Conservation (phyloP, 2,113 vertebrate species). For the Syngnathoides biaculeatus region DNA sequence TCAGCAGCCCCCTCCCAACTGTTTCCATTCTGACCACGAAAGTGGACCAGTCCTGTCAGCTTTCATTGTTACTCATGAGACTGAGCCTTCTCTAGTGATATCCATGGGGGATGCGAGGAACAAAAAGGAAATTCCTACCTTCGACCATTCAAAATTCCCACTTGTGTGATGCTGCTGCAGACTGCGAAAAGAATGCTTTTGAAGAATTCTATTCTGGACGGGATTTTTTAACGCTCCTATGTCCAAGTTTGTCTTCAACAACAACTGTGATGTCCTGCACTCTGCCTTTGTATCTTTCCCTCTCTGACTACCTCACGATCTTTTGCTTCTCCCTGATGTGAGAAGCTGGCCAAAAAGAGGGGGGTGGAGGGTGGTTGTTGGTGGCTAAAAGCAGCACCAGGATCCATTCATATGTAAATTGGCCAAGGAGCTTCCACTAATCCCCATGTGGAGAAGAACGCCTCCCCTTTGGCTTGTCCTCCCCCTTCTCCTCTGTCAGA, state of each 20-base stretch:
- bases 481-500: conserved; percentile 29
- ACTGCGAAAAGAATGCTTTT: background rate
- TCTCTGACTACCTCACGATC: conserved; percentile 36
- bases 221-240: conserved; percentile 3
- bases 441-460: conserved; percentile 55
- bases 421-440: conserved; percentile 71
- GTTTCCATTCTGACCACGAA: conserved; percentile 30
- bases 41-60: conserved; percentile 53
- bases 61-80: conserved; percentile 58
- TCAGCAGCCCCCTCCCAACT: conserved; percentile 8
- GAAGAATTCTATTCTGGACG: background rate
- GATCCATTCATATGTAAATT: conserved; percentile 78
- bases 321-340: conserved; percentile 37
- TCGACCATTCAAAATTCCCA: conserved; percentile 62
- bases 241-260: conserved; percentile 15
- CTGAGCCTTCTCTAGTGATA: conserved; percentile 25
- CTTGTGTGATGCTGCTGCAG: background rate
- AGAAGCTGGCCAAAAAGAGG: conserved; percentile 19
- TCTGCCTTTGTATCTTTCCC: conserved; percentile 28
- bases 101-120: conserved; percentile 17
- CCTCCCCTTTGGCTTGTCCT: conserved; percentile 12
- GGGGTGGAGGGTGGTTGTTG: conserved; percentile 43
- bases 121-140: conserved; percentile 63
- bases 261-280: conserved; percentile 16
- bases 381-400: conserved; percentile 61